phyloP scores from a whole-genome alignment of 2,113 vertebrate genomes.

The Myotis lucifugus region DNA sequence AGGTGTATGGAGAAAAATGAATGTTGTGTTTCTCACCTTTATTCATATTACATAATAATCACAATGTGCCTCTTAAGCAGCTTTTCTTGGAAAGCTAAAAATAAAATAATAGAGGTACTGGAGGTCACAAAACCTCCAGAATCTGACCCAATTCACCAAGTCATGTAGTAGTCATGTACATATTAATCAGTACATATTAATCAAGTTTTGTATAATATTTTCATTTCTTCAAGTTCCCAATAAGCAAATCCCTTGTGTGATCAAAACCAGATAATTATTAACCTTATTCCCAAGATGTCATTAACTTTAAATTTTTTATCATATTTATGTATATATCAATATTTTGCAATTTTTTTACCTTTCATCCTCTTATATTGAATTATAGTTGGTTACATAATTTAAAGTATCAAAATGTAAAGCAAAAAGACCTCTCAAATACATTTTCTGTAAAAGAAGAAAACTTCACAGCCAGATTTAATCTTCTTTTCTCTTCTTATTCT shows the following conservation, averaged over 20 bases:
- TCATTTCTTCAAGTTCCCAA: neutral
- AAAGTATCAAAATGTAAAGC: neutral
- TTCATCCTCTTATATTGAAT: neutral
- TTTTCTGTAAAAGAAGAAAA: neutral
- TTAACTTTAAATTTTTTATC: neutral
- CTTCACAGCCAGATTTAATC: neutral
- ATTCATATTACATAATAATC: neutral
- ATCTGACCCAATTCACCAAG: too few relatives aligned
- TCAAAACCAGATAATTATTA: neutral
- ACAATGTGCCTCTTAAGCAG: neutral
- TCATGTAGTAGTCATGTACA: too few relatives aligned
- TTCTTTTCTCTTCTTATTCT: neutral
- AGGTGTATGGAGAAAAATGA: neutral
- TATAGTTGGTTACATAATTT: neutral
- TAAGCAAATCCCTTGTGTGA: neutral
- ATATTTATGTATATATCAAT: neutral
- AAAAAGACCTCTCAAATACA: neutral
- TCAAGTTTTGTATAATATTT: slow-evolving; percentile 14
- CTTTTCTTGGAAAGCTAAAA: neutral
- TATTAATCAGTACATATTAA: neutral
- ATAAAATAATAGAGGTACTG: neutral
- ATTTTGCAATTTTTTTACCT: neutral
- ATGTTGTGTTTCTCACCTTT: neutral
- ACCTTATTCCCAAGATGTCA: neutral
- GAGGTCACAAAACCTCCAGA: neutral